A percentile compares a stretch with the other conserved stretches of the same genome.
Evolutionary conservation across 2,888 invertebrate genomes (phyloP).

Genomic region (Lagria hirta): DNA sequence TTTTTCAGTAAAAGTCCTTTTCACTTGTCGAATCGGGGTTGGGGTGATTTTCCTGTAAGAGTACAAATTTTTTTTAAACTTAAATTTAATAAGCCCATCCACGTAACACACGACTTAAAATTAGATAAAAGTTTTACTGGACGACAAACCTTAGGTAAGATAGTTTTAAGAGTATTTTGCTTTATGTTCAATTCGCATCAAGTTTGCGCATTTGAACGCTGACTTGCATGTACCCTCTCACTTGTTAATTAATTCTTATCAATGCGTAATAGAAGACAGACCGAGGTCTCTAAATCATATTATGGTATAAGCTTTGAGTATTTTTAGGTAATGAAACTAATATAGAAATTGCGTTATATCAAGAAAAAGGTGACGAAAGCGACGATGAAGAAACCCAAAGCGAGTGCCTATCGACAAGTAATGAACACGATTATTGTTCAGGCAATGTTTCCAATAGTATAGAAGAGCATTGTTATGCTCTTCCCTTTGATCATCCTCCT

Average conservation of each 20-base stretch:
- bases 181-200: too few relatives aligned
- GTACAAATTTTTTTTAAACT: constrained; percentile 79
- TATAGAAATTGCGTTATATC: constrained; percentile 70
- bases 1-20: constrained; percentile 74
- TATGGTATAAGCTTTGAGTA: too few relatives aligned
- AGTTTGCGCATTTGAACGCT: too few relatives aligned
- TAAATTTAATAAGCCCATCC: constrained; percentile 73
- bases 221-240: too few relatives aligned
- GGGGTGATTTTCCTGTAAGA: constrained; percentile 89
- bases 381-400: constrained; percentile 7
- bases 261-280: too few relatives aligned
- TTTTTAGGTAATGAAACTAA: constrained; percentile 76
- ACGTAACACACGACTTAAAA: constrained; percentile 76
- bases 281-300: too few relatives aligned
- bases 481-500: constrained; percentile 2
- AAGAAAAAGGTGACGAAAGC: constrained; percentile 23
- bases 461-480: constrained; percentile 1
- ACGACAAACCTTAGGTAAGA: constrained; percentile 73
- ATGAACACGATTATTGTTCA: constrained; percentile 44
- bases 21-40: constrained; percentile 81
- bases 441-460: constrained; percentile 8
- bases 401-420: constrained; percentile 25
- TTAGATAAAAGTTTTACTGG: constrained; percentile 82
- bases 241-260: too few relatives aligned
- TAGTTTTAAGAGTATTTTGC: constrained; percentile 62